These are phyloP conservation scores for Chionodraco myersi DNA, from an alignment of 2,113 vertebrate genomes.

Conservation along the genomic window DNA sequence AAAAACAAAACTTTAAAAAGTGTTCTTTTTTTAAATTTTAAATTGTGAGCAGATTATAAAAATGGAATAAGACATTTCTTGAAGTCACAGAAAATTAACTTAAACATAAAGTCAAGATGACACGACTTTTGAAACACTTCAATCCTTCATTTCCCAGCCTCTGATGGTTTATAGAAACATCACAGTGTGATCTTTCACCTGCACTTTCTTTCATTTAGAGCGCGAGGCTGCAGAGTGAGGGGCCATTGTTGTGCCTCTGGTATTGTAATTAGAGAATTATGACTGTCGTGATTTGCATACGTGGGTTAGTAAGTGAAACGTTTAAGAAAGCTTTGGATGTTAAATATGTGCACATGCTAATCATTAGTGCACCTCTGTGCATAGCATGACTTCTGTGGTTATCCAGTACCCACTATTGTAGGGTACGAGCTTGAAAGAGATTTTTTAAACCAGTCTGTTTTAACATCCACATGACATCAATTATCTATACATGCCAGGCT, in stretches of 20 bases:
- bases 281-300: constrained; percentile 49
- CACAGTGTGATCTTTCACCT: constrained; percentile 14
- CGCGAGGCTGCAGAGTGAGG: constrained; percentile 14
- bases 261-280: constrained; percentile 51
- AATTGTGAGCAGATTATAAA: constrained; percentile 13
- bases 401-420: neutral
- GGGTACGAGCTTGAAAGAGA: constrained; percentile 38
- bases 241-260: constrained; percentile 29
- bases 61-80: neutral
- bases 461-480: constrained; percentile 57
- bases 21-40: neutral
- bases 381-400: neutral
- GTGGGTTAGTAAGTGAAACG: constrained; percentile 29
- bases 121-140: neutral
- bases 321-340: constrained; percentile 27
- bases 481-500: constrained; percentile 46
- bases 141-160: constrained; percentile 3
- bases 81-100: neutral
- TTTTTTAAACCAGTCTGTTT: constrained; percentile 46
- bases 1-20: neutral
- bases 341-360: constrained; percentile 17
- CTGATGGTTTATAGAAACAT: constrained; percentile 14
- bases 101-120: constrained; percentile 23
- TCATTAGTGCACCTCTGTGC: constrained; percentile 28
- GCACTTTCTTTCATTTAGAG: neutral